phyloP scores from a whole-genome alignment of 2,888 invertebrate genomes.

The Proisotoma minuta region DNA sequence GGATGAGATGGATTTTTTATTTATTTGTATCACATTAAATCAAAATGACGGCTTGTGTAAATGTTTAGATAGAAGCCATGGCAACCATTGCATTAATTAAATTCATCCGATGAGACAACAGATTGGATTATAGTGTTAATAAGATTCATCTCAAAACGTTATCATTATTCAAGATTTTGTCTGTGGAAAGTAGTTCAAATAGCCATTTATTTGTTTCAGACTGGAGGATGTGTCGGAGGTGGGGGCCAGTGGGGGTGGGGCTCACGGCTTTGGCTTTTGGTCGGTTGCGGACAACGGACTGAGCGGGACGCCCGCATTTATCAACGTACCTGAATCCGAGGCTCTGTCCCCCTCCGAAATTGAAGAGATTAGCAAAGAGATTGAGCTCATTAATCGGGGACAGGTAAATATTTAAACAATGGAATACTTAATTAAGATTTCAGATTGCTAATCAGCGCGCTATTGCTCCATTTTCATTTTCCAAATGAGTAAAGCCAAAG shows the following conservation, averaged over 20 bases:
- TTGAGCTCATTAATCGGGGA: constrained; percentile 37
- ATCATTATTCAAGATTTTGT: no score
- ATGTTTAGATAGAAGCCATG: no score
- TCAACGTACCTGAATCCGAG: constrained; percentile 43
- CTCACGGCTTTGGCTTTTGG: not conserved
- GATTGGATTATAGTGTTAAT: no score
- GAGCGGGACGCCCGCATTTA: constrained; percentile 46
- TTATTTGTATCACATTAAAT: no score
- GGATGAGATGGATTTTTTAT: no score
- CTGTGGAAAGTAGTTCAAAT: no score
- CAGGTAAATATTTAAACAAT: constrained; percentile 32
- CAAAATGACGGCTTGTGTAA: no score
- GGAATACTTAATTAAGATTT: not conserved
- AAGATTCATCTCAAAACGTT: no score
- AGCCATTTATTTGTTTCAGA: constrained; percentile 4
- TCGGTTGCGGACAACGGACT: constrained; percentile 43
- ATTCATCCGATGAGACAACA: no score
- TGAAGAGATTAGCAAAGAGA: constrained; percentile 39
- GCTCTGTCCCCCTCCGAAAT: constrained; percentile 41
- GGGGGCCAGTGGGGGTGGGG: constrained; percentile 19
- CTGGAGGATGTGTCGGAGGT: not conserved
- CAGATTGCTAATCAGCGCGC: not conserved
- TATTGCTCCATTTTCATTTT: not conserved
- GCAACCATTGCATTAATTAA: no score
- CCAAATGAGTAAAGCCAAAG: no score